phyloP scores from a whole-genome alignment of 2,888 invertebrate species.

The Tetragnatha montana region DNA sequence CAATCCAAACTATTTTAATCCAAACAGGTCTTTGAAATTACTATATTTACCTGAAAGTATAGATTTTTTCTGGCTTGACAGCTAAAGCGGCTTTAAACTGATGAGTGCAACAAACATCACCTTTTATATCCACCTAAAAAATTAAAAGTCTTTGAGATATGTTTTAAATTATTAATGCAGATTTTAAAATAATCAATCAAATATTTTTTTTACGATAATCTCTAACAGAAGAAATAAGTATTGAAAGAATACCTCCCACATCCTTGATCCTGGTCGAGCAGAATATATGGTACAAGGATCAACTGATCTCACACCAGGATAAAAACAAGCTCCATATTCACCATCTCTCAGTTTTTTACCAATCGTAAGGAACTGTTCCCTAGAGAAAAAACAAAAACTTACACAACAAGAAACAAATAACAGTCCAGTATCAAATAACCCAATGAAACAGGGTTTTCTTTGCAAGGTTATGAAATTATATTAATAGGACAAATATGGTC shows the following conservation, averaged over 20 bases:
- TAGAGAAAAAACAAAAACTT: background rate
- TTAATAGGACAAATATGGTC: too few species aligned
- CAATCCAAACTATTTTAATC: background rate
- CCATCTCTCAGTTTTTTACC: slow-evolving; percentile 71
- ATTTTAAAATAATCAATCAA: background rate
- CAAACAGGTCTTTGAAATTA: background rate
- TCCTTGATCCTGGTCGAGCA: slow-evolving; percentile 70
- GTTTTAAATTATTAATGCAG: background rate
- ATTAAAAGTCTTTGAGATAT: background rate
- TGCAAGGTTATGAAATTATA: too few species aligned
- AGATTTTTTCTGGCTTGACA: slow-evolving; percentile 60
- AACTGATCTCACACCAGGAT: slow-evolving; percentile 64
- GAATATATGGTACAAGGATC: slow-evolving; percentile 69
- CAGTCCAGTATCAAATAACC: too few species aligned
- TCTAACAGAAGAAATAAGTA: background rate
- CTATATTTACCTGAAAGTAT: slow-evolving; percentile 61
- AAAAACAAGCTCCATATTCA: slow-evolving; percentile 71
- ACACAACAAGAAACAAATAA: too few species aligned
- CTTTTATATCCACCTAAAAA: slow-evolving; percentile 67
- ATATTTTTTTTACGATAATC: background rate
- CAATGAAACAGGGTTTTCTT: too few species aligned
- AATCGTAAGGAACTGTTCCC: slow-evolving; percentile 69
- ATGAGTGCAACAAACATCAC: slow-evolving; percentile 69
- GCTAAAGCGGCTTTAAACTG: slow-evolving; percentile 71
- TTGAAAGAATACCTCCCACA: slow-evolving; percentile 68